Base-by-base conservation (phyloP, 2,888 invertebrate genomes). In the Rhyacophila evoluta region DNA sequence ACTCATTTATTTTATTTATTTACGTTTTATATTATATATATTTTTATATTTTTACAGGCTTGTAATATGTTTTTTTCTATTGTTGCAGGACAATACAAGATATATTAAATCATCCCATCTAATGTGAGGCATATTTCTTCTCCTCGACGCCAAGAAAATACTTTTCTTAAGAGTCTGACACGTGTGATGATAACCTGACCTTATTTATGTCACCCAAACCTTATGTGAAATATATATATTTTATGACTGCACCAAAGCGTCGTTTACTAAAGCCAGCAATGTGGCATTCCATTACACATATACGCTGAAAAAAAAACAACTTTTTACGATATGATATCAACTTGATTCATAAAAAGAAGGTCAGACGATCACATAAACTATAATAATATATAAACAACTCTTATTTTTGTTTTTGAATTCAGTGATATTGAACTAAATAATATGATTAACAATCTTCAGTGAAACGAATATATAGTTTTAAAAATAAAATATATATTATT, bases 111-210 rank as follows among this genome's bases (percentile, higher is more conserved):
- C 25, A 12, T 55, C 19, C 10, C 10, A 25, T 55, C 55, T 55
- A 55, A 55, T 55, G 55, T 55, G 55, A 55, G 55, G 19, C 19
- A 1, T 25, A 19, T 19, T 19, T 55, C 55, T 55, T 6, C 55
- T 6, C 19, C 19, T 55, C 55, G 1, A 15, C 55, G 19, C 15
- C 19, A 41, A 55, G 55, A 55, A 33, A 25, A 25, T 55, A 55
- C 55, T 55, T 3, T 33, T 10, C 55, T 55, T 1, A 55, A 55
- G 55, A 55, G 15, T 19, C 55, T 19, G 55, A 55, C 55, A 25
- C 55, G 55, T 55, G 55, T 55, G 55, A 41, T 41, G 41, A 55
- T 55, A 55, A 55, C 55, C 55, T 55, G 55, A 55, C 55, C 55
- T 55, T 55, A 55, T 55, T 55, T 55, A 55, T 25, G 55, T 55